Conservation (phyloP, 1,140 invertebrate species). For the Ceratitis capitata region DNA sequence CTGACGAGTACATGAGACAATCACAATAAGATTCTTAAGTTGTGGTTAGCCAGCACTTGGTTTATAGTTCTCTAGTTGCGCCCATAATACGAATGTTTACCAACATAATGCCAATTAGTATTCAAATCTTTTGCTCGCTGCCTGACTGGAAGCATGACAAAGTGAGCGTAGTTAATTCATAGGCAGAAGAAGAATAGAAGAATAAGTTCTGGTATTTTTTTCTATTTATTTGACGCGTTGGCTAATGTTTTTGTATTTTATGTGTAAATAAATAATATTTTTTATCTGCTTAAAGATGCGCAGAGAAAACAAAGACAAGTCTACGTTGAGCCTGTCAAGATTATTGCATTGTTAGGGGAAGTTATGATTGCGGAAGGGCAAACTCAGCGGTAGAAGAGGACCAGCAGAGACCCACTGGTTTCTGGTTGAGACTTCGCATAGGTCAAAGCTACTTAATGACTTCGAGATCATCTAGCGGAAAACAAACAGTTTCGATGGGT, state of each 20-base stretch:
- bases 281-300: background rate
- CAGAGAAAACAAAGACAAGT: background rate
- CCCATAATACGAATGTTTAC: background rate
- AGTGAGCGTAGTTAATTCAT: background rate
- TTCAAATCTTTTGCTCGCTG: conserved; percentile 15
- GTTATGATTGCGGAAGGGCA: too few relatives aligned
- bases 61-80: too few relatives aligned
- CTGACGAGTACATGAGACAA: background rate
- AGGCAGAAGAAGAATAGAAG: background rate
- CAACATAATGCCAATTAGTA: conserved; percentile 25
- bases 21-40: background rate
- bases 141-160: conserved; percentile 31
- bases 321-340: background rate
- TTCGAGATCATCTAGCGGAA: too few relatives aligned
- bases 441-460: too few relatives aligned
- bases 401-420: too few relatives aligned
- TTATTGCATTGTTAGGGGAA: conserved; percentile 3
- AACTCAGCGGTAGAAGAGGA: too few relatives aligned
- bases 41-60: background rate
- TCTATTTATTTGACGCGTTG: too few relatives aligned
- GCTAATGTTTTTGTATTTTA: background rate
- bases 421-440: too few relatives aligned
- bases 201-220: background rate
- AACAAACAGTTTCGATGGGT: too few relatives aligned
- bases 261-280: background rate